Conservation (phyloP, 2,113 vertebrate species). For the Stomatorhinus ivindoensis region DNA sequence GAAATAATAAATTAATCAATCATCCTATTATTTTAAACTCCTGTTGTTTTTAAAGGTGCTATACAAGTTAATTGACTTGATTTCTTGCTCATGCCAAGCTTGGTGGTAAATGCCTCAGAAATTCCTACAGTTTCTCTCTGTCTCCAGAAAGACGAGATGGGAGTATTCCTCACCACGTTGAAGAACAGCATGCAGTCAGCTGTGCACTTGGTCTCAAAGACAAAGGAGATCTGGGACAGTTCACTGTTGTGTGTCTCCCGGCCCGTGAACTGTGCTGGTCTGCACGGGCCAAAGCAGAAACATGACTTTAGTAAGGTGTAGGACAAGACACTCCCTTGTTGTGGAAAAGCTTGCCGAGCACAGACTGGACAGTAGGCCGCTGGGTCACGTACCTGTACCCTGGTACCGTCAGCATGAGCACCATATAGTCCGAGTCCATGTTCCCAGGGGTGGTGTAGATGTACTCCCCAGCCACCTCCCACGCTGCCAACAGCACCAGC, state of each 20-base stretch:
- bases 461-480: slow-evolving; percentile 91
- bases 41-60: not conserved
- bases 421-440: slow-evolving; percentile 79
- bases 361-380: not conserved
- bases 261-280: slow-evolving; percentile 56
- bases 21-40: not conserved
- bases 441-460: slow-evolving; percentile 78
- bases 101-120: not conserved
- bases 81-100: not conserved
- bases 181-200: slow-evolving; percentile 79
- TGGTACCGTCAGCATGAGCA: slow-evolving; percentile 72
- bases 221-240: slow-evolving; percentile 77
- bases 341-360: not conserved
- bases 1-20: not conserved
- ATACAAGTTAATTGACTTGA: not conserved
- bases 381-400: slow-evolving; percentile 74
- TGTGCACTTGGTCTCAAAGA: slow-evolving; percentile 81
- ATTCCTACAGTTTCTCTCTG: not conserved
- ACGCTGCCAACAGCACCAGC: slow-evolving; percentile 58
- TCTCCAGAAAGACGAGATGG: not conserved
- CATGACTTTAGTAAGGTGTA: not conserved
- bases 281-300: slow-evolving; percentile 38
- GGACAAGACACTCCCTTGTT: not conserved
- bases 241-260: slow-evolving; percentile 65
- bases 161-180: slow-evolving; percentile 65